A percentile compares a stretch with the other conserved stretches of the same genome.
phyloP scores from a whole-genome alignment of 1,140 invertebrate species.

The Chymomyza costata region DNA sequence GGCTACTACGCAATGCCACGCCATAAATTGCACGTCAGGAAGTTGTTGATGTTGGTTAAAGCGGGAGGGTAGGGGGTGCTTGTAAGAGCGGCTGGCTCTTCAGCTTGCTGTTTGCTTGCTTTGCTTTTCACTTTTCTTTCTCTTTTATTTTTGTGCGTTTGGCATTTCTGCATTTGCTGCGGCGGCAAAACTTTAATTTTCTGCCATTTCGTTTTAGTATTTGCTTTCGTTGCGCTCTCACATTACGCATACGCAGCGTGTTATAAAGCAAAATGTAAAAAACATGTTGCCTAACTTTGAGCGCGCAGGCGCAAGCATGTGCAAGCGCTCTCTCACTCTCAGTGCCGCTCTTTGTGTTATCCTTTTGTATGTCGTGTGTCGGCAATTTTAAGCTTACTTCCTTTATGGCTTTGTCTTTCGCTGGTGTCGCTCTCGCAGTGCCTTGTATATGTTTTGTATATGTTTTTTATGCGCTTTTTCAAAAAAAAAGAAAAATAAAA shows the following conservation, averaged over 20 bases:
- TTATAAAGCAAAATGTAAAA: conserved; percentile 8
- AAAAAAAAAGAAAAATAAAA: conserved; percentile 11
- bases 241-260: conserved; percentile 64
- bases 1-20: conserved; percentile 32
- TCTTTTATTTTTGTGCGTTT: conserved; percentile 5
- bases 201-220: conserved; percentile 53
- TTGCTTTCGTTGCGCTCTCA: conserved; percentile 32
- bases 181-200: conserved; percentile 53
- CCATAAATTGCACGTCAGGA: conserved; percentile 37
- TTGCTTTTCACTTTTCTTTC: not conserved
- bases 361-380: conserved; percentile 4
- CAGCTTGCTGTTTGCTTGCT: not conserved
- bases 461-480: conserved; percentile 31
- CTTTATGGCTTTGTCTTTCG: conserved; percentile 22
- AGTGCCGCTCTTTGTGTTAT: conserved; percentile 1
- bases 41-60: conserved; percentile 11
- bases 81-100: not conserved
- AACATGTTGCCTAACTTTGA: conserved; percentile 52
- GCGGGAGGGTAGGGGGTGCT: not conserved
- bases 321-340: not conserved
- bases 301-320: conserved; percentile 19
- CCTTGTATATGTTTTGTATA: conserved; percentile 20
- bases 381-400: not conserved
- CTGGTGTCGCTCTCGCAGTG: not conserved
- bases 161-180: conserved; percentile 9